phyloP scores from a whole-genome alignment of 2,888 invertebrate genomes.

The Pristionchus entomophagus region DNA sequence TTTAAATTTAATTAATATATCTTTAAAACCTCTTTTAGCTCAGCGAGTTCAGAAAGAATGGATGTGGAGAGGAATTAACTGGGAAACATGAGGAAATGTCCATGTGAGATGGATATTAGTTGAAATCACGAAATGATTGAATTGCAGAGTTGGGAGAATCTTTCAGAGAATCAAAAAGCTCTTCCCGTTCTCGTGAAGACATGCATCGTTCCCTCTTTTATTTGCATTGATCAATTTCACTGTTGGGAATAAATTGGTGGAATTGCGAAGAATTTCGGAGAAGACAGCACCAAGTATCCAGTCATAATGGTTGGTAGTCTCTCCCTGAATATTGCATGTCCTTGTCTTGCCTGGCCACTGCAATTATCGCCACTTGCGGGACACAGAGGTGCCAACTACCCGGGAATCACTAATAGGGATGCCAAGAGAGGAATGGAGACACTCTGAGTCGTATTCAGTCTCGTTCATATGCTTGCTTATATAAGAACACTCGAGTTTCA shows the following conservation, averaged over 20 bases:
- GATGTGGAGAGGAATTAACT: not conserved
- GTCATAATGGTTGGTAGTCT: not conserved
- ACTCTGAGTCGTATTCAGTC: too few species aligned
- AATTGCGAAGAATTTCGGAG: too few species aligned
- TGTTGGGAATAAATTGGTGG: too few species aligned
- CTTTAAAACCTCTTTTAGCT: not conserved
- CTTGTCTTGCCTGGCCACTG: not conserved
- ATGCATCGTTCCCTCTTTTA: too few species aligned
- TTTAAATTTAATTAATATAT: not conserved
- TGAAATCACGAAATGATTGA: too few species aligned
- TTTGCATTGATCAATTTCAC: too few species aligned
- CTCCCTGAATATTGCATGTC: not conserved
- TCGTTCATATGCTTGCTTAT: not conserved
- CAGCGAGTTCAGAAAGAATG: not conserved
- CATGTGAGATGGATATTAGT: not conserved
- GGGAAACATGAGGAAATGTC: not conserved
- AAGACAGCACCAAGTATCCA: not conserved
- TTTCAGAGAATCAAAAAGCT: too few species aligned
- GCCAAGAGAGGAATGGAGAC: not conserved
- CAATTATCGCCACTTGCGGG: conserved; percentile 11
- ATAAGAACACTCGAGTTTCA: too few species aligned
- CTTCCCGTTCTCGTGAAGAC: too few species aligned
- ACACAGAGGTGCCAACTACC: not conserved
- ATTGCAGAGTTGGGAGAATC: too few species aligned
- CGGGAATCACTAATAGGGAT: not conserved